phyloP scores from a whole-genome alignment of 2,113 vertebrate species.

The Lagopus leucura region DNA sequence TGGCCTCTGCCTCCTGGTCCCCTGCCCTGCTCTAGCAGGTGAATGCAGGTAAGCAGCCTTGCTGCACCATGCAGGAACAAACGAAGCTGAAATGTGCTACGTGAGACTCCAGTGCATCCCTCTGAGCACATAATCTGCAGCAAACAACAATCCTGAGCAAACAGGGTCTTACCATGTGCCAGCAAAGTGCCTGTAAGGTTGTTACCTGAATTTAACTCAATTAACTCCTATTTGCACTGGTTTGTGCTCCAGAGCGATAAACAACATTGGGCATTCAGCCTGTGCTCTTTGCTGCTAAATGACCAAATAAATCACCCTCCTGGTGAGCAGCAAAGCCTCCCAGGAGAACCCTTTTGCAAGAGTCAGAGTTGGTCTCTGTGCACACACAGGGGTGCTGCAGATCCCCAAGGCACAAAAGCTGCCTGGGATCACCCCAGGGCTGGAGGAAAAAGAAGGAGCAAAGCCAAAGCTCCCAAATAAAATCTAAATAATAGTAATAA shows the following conservation, averaged over 20 bases:
- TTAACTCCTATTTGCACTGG: conserved; percentile 28
- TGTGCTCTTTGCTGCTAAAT: not conserved
- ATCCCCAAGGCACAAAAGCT: fast-evolving
- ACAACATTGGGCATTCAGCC: conserved; percentile 45
- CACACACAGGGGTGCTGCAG: not conserved
- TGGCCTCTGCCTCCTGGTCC: not conserved
- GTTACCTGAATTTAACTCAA: conserved; percentile 49
- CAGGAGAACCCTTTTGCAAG: not conserved
- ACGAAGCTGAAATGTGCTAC: fast-evolving
- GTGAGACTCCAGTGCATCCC: not conserved
- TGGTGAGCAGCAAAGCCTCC: not conserved
- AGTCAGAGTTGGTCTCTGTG: fast-evolving
- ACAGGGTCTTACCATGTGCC: not conserved
- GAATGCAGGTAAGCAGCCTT: not conserved
- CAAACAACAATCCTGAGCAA: not conserved
- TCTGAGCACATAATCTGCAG: not conserved
- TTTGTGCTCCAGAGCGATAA: not conserved
- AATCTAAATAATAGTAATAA: not conserved
- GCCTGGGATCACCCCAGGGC: not conserved
- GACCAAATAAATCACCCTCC: conserved; percentile 23
- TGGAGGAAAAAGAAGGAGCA: not conserved
- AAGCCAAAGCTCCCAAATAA: not conserved
- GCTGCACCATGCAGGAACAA: not conserved
- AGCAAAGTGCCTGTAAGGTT: conserved; percentile 1
- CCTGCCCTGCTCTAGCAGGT: not conserved